Evolutionary conservation across 2,113 vertebrate species (phyloP).

Genomic region (Rhadina sibilatrix): DNA sequence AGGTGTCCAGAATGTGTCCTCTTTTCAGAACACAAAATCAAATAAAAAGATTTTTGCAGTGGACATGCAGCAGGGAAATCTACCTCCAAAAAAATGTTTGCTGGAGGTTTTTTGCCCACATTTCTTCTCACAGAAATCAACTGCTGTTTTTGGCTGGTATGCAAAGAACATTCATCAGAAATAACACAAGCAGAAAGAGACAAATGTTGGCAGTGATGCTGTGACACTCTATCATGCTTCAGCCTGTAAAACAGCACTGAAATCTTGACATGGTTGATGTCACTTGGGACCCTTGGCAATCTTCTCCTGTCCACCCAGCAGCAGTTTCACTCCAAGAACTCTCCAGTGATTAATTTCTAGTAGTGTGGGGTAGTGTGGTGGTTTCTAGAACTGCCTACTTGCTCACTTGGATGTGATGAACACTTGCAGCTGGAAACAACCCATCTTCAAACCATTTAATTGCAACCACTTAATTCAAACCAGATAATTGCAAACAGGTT

Average conservation of each 20-base stretch:
- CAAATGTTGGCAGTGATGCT: background rate
- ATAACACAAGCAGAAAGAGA: background rate
- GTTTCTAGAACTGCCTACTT: background rate
- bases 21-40: background rate
- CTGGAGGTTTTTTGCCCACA: background rate
- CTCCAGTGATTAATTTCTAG: background rate
- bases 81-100: background rate
- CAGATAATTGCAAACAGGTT: background rate
- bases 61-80: background rate
- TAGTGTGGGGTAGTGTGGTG: accelerated
- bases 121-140: background rate
- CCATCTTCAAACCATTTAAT: background rate
- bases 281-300: background rate
- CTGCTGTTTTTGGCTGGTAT: background rate
- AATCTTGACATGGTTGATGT: accelerated
- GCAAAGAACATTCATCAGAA: background rate
- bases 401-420: accelerated
- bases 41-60: background rate
- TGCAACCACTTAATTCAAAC: background rate
- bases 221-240: background rate
- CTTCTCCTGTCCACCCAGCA: background rate
- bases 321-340: background rate
- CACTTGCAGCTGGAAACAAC: background rate
- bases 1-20: background rate
- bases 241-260: background rate